phyloP scores from a whole-genome alignment of 2,797 vertebrate genomes.

The Apodemus agrarius region DNA sequence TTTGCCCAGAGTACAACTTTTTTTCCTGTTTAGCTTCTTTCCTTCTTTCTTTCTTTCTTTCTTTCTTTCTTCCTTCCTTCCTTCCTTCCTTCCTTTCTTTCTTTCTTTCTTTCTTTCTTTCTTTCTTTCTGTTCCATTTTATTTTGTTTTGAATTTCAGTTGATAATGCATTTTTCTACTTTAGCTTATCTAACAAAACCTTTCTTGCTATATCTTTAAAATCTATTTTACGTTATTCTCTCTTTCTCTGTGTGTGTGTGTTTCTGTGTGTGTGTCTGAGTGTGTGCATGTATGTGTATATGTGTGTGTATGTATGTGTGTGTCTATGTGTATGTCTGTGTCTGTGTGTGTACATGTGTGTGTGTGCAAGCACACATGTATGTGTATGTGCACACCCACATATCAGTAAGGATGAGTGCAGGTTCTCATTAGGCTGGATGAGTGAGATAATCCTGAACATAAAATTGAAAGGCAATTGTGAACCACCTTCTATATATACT shows the following conservation, averaged over 20 bases:
- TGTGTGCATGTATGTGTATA: no score
- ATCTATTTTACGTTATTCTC: background rate
- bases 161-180: background rate
- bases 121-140: background rate
- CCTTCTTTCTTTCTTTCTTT: background rate
- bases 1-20: background rate
- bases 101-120: no score
- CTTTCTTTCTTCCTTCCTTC: no score
- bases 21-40: background rate
- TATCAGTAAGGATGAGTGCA: background rate
- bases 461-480: no score
- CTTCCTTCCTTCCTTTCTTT: no score
- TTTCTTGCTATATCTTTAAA: background rate
- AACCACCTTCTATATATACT: background rate
- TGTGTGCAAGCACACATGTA: no score
- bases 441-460: background rate
- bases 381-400: background rate
- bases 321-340: background rate
- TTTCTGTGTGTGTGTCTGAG: no score
- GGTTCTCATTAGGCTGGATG: background rate
- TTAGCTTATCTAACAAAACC: background rate
- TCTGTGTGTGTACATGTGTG: no score
- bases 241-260: no score
- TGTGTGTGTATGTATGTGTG: background rate
- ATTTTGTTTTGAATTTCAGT: background rate